phyloP scores from a whole-genome alignment of 2,888 invertebrate genomes.

The Penaeus monodon region DNA sequence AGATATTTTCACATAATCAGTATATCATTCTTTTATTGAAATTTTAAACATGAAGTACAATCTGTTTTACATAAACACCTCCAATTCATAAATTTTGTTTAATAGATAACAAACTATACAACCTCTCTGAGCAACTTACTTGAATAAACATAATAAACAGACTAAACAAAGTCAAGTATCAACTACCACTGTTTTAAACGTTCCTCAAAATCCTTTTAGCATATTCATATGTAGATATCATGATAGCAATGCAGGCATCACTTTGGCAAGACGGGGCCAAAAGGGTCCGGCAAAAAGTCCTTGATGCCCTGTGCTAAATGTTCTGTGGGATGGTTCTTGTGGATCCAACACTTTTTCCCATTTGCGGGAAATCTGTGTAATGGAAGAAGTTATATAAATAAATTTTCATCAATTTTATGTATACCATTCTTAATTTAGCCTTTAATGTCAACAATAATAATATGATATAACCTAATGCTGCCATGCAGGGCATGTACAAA shows the following conservation, averaged over 20 bases:
- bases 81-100: too few relatives aligned
- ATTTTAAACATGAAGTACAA: too few relatives aligned
- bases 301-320: constrained; percentile 75
- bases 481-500: too few relatives aligned
- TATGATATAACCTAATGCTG: too few relatives aligned
- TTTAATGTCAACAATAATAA: too few relatives aligned
- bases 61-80: too few relatives aligned
- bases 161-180: too few relatives aligned
- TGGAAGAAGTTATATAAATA: not conserved
- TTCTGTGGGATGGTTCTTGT: constrained; percentile 52
- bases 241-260: constrained; percentile 98
- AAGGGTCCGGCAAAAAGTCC: constrained; percentile 87
- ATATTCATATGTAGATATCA: constrained; percentile 98
- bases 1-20: too few relatives aligned
- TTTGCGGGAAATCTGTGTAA: constrained; percentile 9
- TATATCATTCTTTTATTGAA: too few relatives aligned
- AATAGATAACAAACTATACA: too few relatives aligned
- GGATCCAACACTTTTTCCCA: constrained; percentile 17
- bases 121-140: too few relatives aligned
- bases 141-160: too few relatives aligned
- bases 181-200: constrained; percentile 55
- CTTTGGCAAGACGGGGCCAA: constrained; percentile 92
- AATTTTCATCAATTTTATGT: not conserved
- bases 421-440: not conserved
- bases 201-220: constrained; percentile 84